Conservation (phyloP, 2,888 invertebrate genomes). For the Aspidiotus destructor region DNA sequence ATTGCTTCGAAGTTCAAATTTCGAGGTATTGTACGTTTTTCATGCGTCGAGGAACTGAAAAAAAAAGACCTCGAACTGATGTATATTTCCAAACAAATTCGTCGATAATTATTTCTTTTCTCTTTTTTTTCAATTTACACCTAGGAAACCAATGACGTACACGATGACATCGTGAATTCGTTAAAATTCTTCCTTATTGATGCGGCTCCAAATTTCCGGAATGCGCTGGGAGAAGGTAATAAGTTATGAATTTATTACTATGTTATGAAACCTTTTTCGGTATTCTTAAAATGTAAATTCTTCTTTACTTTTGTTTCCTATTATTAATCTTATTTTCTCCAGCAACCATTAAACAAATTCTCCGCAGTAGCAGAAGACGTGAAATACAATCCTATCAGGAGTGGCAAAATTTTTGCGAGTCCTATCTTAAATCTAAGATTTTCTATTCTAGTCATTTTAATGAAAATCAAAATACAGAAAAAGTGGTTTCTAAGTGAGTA, state of each 20-base stretch:
- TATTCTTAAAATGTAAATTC: too few species aligned
- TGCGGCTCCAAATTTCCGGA: neutral
- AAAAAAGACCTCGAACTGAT: too few species aligned
- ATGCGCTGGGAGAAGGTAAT: neutral
- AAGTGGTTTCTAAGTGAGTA: constrained; percentile 3
- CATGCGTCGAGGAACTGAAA: too few species aligned
- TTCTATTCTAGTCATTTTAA: constrained; percentile 17
- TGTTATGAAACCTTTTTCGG: too few species aligned
- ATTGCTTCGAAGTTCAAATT: neutral
- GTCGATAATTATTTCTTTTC: neutral
- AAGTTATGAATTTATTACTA: neutral
- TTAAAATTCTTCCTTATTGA: neutral
- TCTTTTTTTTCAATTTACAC: neutral
- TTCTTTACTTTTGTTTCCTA: neutral
- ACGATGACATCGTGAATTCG: neutral
- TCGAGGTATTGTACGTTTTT: neutral
- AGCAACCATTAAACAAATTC: constrained; percentile 5
- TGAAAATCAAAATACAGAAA: constrained; percentile 14
- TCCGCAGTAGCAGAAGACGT: neutral
- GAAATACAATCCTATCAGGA: neutral
- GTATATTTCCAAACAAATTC: too few species aligned
- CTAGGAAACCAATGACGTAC: neutral
- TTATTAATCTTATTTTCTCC: neutral
- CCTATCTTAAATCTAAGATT: neutral
- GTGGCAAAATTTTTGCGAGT: constrained; percentile 8